Conservation (phyloP, 2,113 vertebrate genomes). For the Ptilonorhynchus violaceus region DNA sequence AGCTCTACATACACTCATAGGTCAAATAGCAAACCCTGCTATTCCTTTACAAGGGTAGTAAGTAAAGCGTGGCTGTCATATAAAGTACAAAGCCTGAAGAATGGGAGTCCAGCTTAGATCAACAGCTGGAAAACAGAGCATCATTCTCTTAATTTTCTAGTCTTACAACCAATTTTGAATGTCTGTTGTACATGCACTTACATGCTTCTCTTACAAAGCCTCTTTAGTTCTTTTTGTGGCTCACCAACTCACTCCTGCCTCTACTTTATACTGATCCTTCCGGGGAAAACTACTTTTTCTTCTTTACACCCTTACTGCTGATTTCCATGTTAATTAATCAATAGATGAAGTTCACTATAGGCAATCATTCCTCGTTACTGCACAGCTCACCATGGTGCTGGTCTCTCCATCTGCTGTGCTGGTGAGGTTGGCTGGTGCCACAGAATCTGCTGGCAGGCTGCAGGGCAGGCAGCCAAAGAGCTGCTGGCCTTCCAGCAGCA, state of each 20-base stretch:
- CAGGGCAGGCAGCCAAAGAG: constrained; percentile 9
- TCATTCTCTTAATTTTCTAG: neutral
- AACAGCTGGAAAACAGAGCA: neutral
- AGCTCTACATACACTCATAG: neutral
- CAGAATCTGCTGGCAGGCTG: constrained; percentile 1
- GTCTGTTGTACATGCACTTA: neutral
- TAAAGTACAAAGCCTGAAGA: neutral
- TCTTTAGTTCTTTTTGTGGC: neutral
- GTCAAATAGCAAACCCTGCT: neutral
- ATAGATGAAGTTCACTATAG: neutral
- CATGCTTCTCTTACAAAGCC: accelerated
- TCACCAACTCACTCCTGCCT: neutral
- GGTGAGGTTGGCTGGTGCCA: neutral
- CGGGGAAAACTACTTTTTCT: neutral
- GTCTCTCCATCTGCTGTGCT: neutral
- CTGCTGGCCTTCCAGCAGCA: neutral
- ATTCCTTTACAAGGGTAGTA: neutral
- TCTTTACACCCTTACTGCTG: neutral
- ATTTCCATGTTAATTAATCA: neutral
- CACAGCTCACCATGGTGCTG: neutral
- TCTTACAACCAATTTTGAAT: neutral
- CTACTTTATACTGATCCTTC: neutral
- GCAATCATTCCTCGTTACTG: neutral
- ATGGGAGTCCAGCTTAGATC: too few relatives aligned
- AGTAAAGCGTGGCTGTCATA: accelerated